These are phyloP conservation scores for Pongo abelii DNA, from an alignment of 2,113 vertebrate species.

Conservation along the genomic window DNA sequence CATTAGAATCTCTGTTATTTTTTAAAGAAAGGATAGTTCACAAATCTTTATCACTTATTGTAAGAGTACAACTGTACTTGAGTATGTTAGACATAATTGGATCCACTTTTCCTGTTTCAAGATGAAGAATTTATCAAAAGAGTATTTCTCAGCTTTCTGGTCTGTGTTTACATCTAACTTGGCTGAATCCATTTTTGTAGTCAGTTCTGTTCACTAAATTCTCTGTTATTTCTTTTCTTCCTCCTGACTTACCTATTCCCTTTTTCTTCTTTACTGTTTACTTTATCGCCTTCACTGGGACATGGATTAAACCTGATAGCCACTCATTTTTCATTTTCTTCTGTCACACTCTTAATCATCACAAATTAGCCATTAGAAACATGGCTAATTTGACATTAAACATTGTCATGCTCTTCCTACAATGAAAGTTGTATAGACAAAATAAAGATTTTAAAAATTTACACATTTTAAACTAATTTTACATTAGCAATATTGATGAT, in stretches of 20 bases:
- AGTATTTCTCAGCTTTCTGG: neutral
- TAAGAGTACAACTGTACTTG: neutral
- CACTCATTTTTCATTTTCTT: neutral
- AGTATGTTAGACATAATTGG: neutral
- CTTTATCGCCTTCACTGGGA: neutral
- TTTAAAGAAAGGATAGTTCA: neutral
- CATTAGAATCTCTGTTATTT: neutral
- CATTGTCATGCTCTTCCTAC: neutral
- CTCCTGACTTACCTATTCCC: neutral
- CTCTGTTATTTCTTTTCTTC: neutral
- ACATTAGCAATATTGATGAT: neutral
- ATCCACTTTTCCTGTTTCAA: neutral
- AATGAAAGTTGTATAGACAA: neutral
- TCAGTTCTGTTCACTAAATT: neutral
- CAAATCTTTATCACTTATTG: neutral
- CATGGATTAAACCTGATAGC: neutral
- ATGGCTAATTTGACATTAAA: neutral
- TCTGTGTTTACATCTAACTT: neutral
- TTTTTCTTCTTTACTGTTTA: neutral
- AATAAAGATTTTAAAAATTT: neutral
- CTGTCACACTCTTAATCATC: neutral
- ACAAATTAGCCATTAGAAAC: neutral
- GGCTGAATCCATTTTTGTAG: neutral
- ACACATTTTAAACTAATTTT: conserved; percentile 10
- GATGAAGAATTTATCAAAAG: neutral